Evolutionary conservation across 2,888 invertebrate species (phyloP), one percentile per base, ranked within the genome.

Genomic region (Julus scanicus): DNA sequence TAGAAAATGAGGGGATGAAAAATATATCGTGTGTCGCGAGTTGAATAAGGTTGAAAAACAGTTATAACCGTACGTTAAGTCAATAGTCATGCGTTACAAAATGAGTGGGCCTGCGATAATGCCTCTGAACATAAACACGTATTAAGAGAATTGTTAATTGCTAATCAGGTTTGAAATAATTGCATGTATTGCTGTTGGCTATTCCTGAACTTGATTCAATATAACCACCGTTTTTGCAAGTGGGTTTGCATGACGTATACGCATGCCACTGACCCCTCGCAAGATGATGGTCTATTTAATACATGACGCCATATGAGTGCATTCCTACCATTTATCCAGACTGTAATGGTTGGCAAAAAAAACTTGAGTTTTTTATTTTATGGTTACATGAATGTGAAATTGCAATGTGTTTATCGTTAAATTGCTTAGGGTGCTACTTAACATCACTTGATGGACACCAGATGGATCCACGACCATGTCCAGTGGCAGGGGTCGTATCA

Each of bases 171-270:
- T 57, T 57, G 57, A 17, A 57, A 57, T 57, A n/a, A 57, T 57
- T 57, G 57, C 53, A 17, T 53, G 53, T 53, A 53, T 53, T 13
- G 53, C 57, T 57, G 17, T 57, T 57, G 57, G 57, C 57, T 57
- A n/a, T 57, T 57, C 57, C 5, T 57, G 57, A 57, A 57, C 57
- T 57, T 57, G 57, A 57, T 57, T 57, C 57, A 57, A 57, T n/a
- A 17, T 57, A 57, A 57, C 57, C 6, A n/a, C 4, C 57, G 57
- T 13, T 57, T n/a, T 57, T 17, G 13, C 57, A 57, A 57, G 3
- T 57, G n/a, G n/a, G 57, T 57, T 57, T 57, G 57, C 57, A 5
- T 57, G 57, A n/a, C 57, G n/a, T 29, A 29, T 29, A 29, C n/a
- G 17, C 57, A 57, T 57, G 57, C 57, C 57, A 57, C 57, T 57